Base-by-base conservation (phyloP, 1,140 invertebrate species). In the Cherax destructor region DNA sequence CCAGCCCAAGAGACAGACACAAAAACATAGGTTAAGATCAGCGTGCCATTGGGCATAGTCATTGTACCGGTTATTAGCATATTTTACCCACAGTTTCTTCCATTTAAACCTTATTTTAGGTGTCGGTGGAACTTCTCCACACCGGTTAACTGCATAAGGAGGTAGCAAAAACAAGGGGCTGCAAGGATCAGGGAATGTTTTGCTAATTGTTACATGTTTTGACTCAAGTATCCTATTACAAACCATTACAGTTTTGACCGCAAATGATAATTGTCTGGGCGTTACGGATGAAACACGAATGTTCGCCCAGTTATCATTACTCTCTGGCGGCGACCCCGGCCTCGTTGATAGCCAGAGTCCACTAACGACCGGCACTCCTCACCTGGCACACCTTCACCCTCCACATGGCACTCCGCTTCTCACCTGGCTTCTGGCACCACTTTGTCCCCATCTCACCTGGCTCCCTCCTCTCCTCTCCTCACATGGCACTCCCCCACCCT, bases 51-150 rank as follows among this genome's bases (percentile, higher is more conserved):
- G 88, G 88, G 76, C 83, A 85, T 83, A 85, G 59, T 78, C 88
- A 91, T 79, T 84, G 88, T 65, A 91, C 83, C 88, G 88, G 83
- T 91, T 91, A 91, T 91, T 91, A 91, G 88, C 88, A 91, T 91
- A 91, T 91, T 91, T 91, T 91, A 91, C 56, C 83, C 88, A 83
- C 88, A 79, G 88, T 91, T 86, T 91, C 88, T 86, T 79, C 88
- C 88, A 91, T 91, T 91, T 86, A 91, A 91, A 91, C 76, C 76
- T 56, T 78, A 56, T 61, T 50, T 91, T 84, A 91, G 88, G 88
- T 91, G 88, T 91, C 83, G 88, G 76, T 65, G 83, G 76, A n/a
- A 16, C 61, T 47, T 61, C 85, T 80, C 88, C 81, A 91, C 30
- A 65, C 78, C 88, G 88, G 83, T 84, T 91, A 91, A 91, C 83